Evolutionary conservation across 2,113 vertebrate genomes (phyloP), one percentile per base, ranked within the genome.

Genomic region (Emydura subglobosa): DNA sequence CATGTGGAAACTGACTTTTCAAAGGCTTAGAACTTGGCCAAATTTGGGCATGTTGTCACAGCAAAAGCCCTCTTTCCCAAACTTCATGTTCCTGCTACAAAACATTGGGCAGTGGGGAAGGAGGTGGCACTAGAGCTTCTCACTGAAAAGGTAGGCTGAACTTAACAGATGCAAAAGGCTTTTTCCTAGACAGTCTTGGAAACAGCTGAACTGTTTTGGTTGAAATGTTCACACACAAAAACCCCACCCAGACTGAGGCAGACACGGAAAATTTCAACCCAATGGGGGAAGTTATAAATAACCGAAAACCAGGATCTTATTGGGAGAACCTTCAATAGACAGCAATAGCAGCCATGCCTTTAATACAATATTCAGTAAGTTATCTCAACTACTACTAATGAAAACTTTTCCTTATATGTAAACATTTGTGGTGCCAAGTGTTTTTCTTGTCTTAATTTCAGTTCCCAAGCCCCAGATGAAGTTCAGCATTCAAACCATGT

Each of bases 401-500:
- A n/a, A 72, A 10, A 8, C 3, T 47, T 55, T 59, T 59, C 17
- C 42, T 12, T 27, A 5, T 61, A 83, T n/a, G 54, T 27, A 54
- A 51, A 44, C 22, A 14, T 17, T 17, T 79, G 9, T 2, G 10
- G 5, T 42, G 4, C 53, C 13, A 44, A 47, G 5, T 14, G 10
- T 83, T 57, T 44, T 59, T 85, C 53, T 17, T 25, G 86, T 53
- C 95, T 84, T 59, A 3, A 87, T 98, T 98, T 76, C 98, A 99
- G 99, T 99, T 95, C 98, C 99, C 3, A 99, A 99, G 96, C 98
- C 99, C 29, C 99, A 99, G 97, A 99, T 99, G 99, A 99, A 99
- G 97, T 99, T 99, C 82, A 99, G 98, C 39, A 84, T 99, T 80
- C 99, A 99, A 93, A 99, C 98, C 6, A 99, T 99, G 99, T 99